Evolutionary conservation across 2,113 vertebrate species (phyloP), one percentile per base, ranked within the genome.

Genomic region (Varanus salvator): DNA sequence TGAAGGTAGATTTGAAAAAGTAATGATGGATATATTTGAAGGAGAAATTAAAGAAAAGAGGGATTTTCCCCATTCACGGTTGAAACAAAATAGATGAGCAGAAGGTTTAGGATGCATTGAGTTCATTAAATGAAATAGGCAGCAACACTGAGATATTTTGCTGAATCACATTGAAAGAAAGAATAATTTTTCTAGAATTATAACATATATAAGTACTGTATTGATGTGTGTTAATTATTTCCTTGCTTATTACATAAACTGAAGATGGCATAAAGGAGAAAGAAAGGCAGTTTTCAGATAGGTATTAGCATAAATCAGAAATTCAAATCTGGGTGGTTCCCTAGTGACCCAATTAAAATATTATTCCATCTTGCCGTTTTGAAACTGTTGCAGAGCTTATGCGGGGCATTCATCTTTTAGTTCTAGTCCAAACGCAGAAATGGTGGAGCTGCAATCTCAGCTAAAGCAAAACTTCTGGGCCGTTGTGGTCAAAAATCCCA

Each of bases 281-380:
- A 88, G 57, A 89, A 91, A 94, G 95, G 94, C 92, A 95, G 84
- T 87, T 94, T 96, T 95, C 84, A 83, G 75, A 14, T 88, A 11
- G 0, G 87, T 82, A 93, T 96, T 96, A 95, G 87, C 93, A 94
- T 95, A 96, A 95, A 95, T 96, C 84, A 91, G 93, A 94, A 93
- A 92, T 95, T 94, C 86, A 93, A 85, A 96, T 95, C 91, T 94
- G 82, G 60, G 87, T 93, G 87, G 69, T 89, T 96, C 94, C 95
- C 95, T 93, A 93, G 92, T 96, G 95, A 96, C 88, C 94, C 94
- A 96, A 93, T 96, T 96, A 96, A 94, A 95, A 92, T 74, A 91
- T 78, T 0, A 57, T 80, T 89, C 93, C 89, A 91, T 76, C n/a
- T 29, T 93, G 80, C 52, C 77, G 87, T 5, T 0, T 78, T 91